These are phyloP conservation scores for Enteromius radiatus DNA, from an alignment of 2,797 vertebrate genomes.

Conservation along the genomic window DNA sequence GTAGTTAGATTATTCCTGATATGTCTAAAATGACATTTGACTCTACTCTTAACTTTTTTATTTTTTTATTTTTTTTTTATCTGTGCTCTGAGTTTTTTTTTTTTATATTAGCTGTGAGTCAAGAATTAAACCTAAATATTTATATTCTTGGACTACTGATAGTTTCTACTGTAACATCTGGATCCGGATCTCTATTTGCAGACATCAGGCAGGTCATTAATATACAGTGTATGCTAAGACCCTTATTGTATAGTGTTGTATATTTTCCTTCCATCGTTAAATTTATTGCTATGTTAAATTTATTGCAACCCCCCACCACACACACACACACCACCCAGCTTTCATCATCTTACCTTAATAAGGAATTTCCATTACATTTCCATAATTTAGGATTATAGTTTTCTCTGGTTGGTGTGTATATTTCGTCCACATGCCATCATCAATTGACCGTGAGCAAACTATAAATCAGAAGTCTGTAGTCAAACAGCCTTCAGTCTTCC, in stretches of 20 bases:
- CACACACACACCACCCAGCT: background rate
- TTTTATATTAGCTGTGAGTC: background rate
- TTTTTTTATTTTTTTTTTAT: background rate
- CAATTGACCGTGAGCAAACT: slow-evolving; percentile 13
- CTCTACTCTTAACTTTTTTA: background rate
- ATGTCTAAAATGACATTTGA: background rate
- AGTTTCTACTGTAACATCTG: background rate
- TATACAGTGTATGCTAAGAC: too few relatives aligned
- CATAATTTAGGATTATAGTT: slow-evolving; percentile 26
- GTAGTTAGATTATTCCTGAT: background rate
- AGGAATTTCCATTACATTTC: slow-evolving; percentile 44
- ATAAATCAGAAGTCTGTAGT: slow-evolving; percentile 31
- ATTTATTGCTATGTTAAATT: background rate
- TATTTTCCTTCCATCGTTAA: slow-evolving; percentile 3
- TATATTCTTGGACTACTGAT: background rate
- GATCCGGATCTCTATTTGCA: background rate
- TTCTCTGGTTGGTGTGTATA: slow-evolving; percentile 9
- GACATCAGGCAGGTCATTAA: too few relatives aligned
- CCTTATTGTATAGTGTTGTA: background rate
- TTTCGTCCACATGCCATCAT: background rate
- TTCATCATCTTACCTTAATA: slow-evolving; percentile 41
- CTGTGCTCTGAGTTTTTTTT: too few relatives aligned
- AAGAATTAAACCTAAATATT: background rate
- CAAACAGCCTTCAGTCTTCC: slow-evolving; percentile 37
- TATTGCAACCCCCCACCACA: too few relatives aligned